Evolutionary conservation across 2,888 invertebrate genomes (phyloP), one percentile per base, ranked within the genome.

Genomic region (Diogma glabrata): DNA sequence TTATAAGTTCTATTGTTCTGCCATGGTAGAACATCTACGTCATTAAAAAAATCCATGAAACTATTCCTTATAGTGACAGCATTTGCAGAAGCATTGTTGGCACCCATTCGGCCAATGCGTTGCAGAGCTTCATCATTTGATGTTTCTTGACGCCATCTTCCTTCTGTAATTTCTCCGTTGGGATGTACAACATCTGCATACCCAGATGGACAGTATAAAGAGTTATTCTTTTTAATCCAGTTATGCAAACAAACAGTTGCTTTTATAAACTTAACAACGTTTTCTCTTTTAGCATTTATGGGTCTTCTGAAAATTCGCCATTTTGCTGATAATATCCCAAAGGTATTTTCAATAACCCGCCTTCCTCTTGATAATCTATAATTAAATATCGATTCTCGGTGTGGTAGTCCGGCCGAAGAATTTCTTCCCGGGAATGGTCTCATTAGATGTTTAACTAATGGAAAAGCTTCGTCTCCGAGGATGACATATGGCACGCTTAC

Each of bases 381-480:
- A 22, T 52, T 54, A 52, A 30, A 54, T 43, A 52, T 12, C 23
- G 48, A 38, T 36, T 49, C 36, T 12, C 9, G 4, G 7, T 16
- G 9, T 14, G 23, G 36, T 24, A 49, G 12, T 14, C 36, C 38
- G 36, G 36, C 46, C 22, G 51, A 7, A 20, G 49, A 24, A 22
- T 47, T 46, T 22, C 49, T 26, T 5, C 50, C 49, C 3, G 50
- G 43, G 20, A 45, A 53, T n/a, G 53, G 52, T 19, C 49, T 16
- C 53, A 52, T 52, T 12, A 55, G 10, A 47, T 53, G 47, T 23
- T 16, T 28, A 22, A 26, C 20, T 16, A 53, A 23, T 4, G 52
- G 50, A n/a, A 55, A 53, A 12, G 50, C 55, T 28, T 38, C 50
- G 50, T 55, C 51, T n/a, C 20, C 53, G 10, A 52, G 45, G 33